Percentiles rank a stretch among this genome's conserved stretches.
Conservation (phyloP, 2,113 vertebrate genomes). For the Hemiprocne comata region DNA sequence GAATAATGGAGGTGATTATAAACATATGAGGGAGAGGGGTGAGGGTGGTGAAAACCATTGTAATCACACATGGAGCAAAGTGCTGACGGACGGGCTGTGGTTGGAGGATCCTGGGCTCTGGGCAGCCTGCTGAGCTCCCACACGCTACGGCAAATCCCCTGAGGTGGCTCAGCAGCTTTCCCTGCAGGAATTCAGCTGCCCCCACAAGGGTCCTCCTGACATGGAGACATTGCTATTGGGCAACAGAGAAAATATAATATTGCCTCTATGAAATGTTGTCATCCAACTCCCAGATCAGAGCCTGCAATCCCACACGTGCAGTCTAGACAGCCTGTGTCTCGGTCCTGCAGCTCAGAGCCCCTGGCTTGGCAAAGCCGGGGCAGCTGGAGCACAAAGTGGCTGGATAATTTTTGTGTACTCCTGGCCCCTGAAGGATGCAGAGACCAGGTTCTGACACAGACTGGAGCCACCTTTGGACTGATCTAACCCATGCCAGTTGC, state of each 20-base stretch:
- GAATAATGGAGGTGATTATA: conserved; percentile 46
- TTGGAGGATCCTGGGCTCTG: conserved; percentile 15
- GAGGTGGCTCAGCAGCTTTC: not conserved
- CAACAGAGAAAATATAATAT: conserved; percentile 8
- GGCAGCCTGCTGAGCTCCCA: conserved; percentile 52
- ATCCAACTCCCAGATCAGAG: not conserved
- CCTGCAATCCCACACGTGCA: conserved; percentile 45
- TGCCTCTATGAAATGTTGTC: conserved; percentile 13
- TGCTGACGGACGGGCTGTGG: conserved; percentile 50
- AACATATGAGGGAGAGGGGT: conserved; percentile 50
- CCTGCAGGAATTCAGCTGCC: conserved; percentile 10
- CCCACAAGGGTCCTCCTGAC: not conserved
- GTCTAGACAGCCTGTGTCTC: conserved; percentile 40
- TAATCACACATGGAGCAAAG: conserved; percentile 39
- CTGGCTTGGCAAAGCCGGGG: not conserved
- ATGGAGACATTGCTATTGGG: not conserved
- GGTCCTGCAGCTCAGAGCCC: not conserved
- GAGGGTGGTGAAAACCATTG: conserved; percentile 55
- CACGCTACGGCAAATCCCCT: not conserved
- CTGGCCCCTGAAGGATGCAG: not conserved
- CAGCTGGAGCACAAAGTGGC: conserved; percentile 15
- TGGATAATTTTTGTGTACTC: not conserved
- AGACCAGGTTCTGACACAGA: not conserved
- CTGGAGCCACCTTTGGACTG: not conserved
- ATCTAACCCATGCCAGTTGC: not conserved